Evolutionary conservation across 2,113 vertebrate species (phyloP).

Genomic region (Nothobranchius furzeri): DNA sequence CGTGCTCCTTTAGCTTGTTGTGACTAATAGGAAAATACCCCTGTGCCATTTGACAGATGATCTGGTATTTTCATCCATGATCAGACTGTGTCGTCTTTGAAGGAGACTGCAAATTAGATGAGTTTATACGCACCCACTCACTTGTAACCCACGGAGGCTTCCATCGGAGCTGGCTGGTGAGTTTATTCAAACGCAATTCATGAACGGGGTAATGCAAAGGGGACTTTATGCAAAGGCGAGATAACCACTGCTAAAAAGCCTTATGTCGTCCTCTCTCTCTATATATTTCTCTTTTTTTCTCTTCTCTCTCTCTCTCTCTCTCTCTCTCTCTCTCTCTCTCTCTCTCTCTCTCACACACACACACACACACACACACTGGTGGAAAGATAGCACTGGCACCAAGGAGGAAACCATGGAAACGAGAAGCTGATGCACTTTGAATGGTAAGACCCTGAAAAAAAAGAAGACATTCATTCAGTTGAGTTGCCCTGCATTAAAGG

Average conservation of each 20-base stretch:
- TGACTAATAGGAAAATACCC: constrained; percentile 50
- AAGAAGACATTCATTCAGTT: constrained; percentile 73
- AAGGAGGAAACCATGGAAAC: constrained; percentile 76
- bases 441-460: constrained; percentile 73
- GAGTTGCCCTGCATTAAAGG: constrained; percentile 51
- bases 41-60: constrained; percentile 45
- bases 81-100: constrained; percentile 61
- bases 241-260: constrained; percentile 71
- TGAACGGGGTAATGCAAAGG: constrained; percentile 62
- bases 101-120: constrained; percentile 65
- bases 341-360: constrained; percentile 17
- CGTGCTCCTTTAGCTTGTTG: constrained; percentile 40
- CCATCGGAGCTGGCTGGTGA: constrained; percentile 54
- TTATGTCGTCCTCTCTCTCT: constrained; percentile 57
- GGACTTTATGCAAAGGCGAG: constrained; percentile 73
- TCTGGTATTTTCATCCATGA: constrained; percentile 46
- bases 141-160: constrained; percentile 65
- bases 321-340: constrained; percentile 16
- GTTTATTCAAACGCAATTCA: constrained; percentile 67
- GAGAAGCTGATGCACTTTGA: constrained; percentile 75
- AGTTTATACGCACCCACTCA: constrained; percentile 65
- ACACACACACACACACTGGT: constrained; percentile 49
- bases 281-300: constrained; percentile 16
- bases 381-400: constrained; percentile 68
- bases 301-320: constrained; percentile 21